Conservation (phyloP, 1,140 invertebrate genomes). For the Drosophila insularis region DNA sequence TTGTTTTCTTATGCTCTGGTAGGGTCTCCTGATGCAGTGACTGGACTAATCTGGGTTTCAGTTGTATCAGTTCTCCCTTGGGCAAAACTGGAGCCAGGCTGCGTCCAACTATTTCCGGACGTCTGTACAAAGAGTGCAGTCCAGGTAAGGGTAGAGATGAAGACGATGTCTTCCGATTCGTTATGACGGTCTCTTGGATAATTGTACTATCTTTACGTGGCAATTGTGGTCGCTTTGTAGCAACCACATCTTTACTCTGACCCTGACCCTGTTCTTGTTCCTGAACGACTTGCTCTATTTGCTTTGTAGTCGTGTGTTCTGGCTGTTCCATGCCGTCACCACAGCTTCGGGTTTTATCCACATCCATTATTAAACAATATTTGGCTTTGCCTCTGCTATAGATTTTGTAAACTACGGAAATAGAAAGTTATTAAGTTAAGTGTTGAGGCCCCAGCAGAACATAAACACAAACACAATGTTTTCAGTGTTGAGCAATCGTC, state of each 20-base stretch:
- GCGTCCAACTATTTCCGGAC: slow-evolving; percentile 49
- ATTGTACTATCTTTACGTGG: slow-evolving; percentile 56
- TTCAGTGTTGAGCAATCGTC: slow-evolving; percentile 21
- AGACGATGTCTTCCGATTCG: slow-evolving; percentile 32
- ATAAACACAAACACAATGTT: slow-evolving; percentile 50
- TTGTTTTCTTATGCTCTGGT: slow-evolving; percentile 84
- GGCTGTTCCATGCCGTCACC: slow-evolving; percentile 85
- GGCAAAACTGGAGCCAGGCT: slow-evolving; percentile 69
- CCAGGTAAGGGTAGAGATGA: slow-evolving; percentile 60
- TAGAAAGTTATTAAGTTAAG: slow-evolving; percentile 27
- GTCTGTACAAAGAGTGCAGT: slow-evolving; percentile 66
- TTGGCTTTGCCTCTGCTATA: slow-evolving; percentile 5
- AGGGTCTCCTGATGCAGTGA: slow-evolving; percentile 7
- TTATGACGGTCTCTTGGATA: slow-evolving; percentile 44
- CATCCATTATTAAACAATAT: slow-evolving; percentile 41
- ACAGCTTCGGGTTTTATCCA: slow-evolving; percentile 33
- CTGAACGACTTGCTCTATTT: slow-evolving; percentile 32
- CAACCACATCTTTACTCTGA: slow-evolving; percentile 20
- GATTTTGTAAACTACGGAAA: not conserved
- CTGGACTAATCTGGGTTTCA: slow-evolving; percentile 63
- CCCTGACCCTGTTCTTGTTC: slow-evolving; percentile 16
- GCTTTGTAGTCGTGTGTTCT: slow-evolving; percentile 22
- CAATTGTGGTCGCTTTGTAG: slow-evolving; percentile 37
- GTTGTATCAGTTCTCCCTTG: slow-evolving; percentile 70
- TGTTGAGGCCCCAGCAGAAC: slow-evolving; percentile 56